Conservation (phyloP, 2,888 invertebrate species). For the Agriopis marginaria region DNA sequence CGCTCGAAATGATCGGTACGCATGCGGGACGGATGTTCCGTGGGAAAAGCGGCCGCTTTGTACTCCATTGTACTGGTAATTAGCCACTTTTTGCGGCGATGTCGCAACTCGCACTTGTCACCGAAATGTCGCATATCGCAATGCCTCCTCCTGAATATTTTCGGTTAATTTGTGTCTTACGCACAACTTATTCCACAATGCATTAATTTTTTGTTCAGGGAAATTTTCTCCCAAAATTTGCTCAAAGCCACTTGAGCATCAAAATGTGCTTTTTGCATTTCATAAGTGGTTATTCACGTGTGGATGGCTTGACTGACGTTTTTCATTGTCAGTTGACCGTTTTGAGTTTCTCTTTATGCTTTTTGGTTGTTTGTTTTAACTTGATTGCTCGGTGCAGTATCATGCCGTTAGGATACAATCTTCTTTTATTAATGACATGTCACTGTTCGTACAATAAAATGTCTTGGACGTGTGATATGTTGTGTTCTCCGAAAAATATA, state of each 20-base stretch:
- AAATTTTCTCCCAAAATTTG: slow-evolving; percentile 46
- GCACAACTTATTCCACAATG: slow-evolving; percentile 64
- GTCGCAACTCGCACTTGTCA: slow-evolving; percentile 76
- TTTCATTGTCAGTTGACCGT: slow-evolving; percentile 68
- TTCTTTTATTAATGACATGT: slow-evolving; percentile 25
- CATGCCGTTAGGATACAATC: slow-evolving; percentile 39
- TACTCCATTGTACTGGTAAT: slow-evolving; percentile 82
- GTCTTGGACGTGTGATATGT: slow-evolving; percentile 6
- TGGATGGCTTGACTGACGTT: slow-evolving; percentile 72
- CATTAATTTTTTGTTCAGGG: slow-evolving; percentile 40
- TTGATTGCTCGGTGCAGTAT: slow-evolving; percentile 44
- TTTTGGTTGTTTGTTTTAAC: slow-evolving; percentile 52
- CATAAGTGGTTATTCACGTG: slow-evolving; percentile 72
- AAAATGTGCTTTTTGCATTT: slow-evolving; percentile 67
- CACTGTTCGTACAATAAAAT: slow-evolving; percentile 21
- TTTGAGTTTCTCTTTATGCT: slow-evolving; percentile 58
- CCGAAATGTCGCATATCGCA: slow-evolving; percentile 78
- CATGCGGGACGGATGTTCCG: slow-evolving; percentile 74
- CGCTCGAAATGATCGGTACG: slow-evolving; percentile 81
- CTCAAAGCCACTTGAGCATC: slow-evolving; percentile 60
- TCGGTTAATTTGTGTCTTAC: slow-evolving; percentile 74
- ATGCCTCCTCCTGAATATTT: slow-evolving; percentile 76
- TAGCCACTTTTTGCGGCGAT: slow-evolving; percentile 74
- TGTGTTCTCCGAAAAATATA: neutral
- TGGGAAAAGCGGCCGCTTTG: slow-evolving; percentile 84